phyloP scores from a whole-genome alignment of 2,797 vertebrate genomes.

The Synanceia verrucosa region DNA sequence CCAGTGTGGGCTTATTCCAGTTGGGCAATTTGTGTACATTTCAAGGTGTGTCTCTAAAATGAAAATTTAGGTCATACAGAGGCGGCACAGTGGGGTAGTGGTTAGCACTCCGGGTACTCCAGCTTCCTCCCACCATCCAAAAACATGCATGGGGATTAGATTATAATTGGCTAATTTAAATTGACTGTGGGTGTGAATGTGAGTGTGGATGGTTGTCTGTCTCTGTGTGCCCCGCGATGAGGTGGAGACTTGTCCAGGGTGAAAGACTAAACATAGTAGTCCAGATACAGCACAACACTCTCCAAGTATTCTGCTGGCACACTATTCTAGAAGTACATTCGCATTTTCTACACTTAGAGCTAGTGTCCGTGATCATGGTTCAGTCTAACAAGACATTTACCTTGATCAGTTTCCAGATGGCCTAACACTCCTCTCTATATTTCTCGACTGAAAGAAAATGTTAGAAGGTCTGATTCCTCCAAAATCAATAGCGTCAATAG shows the following conservation, averaged over 20 bases:
- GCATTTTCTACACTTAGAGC: neutral
- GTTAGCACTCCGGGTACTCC: too few species aligned
- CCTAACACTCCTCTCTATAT: neutral
- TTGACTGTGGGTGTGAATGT: too few species aligned
- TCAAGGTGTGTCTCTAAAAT: neutral
- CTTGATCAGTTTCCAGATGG: neutral
- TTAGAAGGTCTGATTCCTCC: neutral
- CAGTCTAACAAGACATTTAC: neutral
- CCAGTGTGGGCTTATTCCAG: too few species aligned
- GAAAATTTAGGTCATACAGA: neutral
- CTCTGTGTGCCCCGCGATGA: too few species aligned
- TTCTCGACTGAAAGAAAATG: neutral
- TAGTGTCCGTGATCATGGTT: neutral
- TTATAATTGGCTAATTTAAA: too few species aligned
- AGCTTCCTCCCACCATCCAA: too few species aligned
- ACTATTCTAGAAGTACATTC: neutral
- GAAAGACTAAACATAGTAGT: neutral
- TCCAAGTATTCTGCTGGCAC: neutral
- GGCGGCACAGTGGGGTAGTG: too few species aligned
- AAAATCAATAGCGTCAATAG: slow-evolving; percentile 6
- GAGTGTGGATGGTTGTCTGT: too few species aligned
- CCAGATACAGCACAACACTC: too few species aligned
- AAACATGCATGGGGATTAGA: too few species aligned
- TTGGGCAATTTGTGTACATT: too few species aligned
- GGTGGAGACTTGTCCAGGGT: too few species aligned